Conservation (phyloP, 92 coral and sea anemone species). For the Pocillopora meandrina region DNA sequence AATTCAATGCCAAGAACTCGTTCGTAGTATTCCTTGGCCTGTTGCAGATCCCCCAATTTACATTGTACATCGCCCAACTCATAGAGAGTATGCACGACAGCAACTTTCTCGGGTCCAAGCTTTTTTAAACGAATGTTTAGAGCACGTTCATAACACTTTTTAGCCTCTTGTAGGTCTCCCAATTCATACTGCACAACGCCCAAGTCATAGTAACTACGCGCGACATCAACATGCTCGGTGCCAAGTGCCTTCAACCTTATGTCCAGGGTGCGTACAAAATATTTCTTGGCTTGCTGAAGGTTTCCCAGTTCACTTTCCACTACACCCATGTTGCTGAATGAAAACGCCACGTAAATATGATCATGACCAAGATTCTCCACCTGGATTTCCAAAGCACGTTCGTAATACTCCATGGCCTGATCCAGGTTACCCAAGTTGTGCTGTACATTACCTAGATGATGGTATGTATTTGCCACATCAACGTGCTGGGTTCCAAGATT, state of each 20-base stretch:
- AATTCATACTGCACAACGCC: conserved; percentile 17
- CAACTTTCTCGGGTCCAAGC: conserved; percentile 14
- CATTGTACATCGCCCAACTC: too few species aligned
- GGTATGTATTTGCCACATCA: conserved; percentile 18
- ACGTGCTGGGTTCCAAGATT: conserved; percentile 7
- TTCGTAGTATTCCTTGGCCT: neutral
- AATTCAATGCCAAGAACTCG: conserved; percentile 13
- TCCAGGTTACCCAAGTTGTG: conserved; percentile 21
- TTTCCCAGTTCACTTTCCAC: neutral
- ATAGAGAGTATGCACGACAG: conserved; percentile 1
- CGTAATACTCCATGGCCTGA: conserved; percentile 25
- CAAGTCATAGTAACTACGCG: conserved; percentile 18
- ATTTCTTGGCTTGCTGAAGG: conserved; percentile 21
- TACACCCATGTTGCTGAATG: neutral
- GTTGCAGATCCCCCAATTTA: neutral
- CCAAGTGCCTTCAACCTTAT: conserved; percentile 2
- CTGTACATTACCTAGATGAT: too few species aligned
- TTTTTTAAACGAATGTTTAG: neutral
- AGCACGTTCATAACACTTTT: too few species aligned
- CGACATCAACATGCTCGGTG: conserved; percentile 31
- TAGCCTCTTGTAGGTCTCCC: conserved; percentile 31
- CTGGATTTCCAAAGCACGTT: conserved; percentile 22
- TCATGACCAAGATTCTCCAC: neutral
- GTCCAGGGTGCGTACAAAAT: conserved; percentile 21
- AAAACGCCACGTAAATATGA: too few species aligned